Evolutionary conservation across 2,113 vertebrate genomes (phyloP).

Genomic region (Malurus melanocephalus): DNA sequence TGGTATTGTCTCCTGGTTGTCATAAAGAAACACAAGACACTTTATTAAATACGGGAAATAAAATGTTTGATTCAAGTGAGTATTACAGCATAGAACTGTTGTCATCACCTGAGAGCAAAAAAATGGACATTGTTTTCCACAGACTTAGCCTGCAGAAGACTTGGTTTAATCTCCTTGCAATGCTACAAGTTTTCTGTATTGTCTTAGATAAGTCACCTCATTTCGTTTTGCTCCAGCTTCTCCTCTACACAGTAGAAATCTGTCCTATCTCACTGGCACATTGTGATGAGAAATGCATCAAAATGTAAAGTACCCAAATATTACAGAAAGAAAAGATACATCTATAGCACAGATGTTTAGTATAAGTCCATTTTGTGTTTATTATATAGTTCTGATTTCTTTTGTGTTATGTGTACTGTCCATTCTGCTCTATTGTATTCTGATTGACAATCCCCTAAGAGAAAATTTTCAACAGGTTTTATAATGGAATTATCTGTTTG

Average conservation of each 20-base stretch:
- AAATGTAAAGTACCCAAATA: neutral
- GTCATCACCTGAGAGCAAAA: neutral
- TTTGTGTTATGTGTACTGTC: neutral
- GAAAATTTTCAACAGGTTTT: neutral
- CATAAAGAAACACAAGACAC: slow-evolving; percentile 38
- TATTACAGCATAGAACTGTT: neutral
- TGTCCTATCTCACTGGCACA: neutral
- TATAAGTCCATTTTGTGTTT: neutral
- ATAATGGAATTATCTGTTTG: neutral
- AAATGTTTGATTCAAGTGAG: slow-evolving; percentile 1
- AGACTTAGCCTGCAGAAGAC: neutral
- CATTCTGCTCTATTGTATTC: neutral
- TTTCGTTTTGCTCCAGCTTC: neutral
- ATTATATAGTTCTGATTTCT: neutral
- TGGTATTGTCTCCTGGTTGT: slow-evolving; percentile 11
- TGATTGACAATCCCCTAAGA: neutral
- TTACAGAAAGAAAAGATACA: neutral
- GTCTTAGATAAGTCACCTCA: neutral
- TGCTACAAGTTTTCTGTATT: neutral
- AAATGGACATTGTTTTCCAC: neutral
- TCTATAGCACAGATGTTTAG: neutral
- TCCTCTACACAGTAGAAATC: neutral
- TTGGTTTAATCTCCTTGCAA: neutral
- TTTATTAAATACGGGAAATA: slow-evolving; percentile 43
- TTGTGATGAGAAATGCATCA: neutral